These are phyloP conservation scores for Cydia pomonella DNA, from an alignment of 1,140 invertebrate species.

Conservation along the genomic window DNA sequence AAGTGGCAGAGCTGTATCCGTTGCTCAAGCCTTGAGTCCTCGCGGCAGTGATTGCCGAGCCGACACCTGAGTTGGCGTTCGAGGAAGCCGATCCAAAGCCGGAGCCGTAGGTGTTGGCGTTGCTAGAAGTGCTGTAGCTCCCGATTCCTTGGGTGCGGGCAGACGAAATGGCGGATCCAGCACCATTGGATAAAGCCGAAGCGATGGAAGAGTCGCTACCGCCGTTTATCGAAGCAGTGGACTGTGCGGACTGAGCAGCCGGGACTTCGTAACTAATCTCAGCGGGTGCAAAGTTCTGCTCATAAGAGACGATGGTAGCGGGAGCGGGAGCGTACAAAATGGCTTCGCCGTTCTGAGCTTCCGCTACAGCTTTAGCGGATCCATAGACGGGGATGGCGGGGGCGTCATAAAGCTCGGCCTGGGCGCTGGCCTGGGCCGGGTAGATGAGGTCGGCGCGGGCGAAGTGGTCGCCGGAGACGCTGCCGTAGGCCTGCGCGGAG, in stretches of 20 bases:
- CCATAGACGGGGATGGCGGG: slow-evolving; percentile 44
- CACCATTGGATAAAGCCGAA: slow-evolving; percentile 54
- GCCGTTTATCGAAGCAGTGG: slow-evolving; percentile 47
- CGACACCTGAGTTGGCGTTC: slow-evolving; percentile 55
- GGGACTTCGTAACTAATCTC: slow-evolving; percentile 50
- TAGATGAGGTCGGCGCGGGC: slow-evolving; percentile 43
- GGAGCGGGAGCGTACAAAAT: slow-evolving; percentile 62
- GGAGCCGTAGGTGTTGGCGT: slow-evolving; percentile 55
- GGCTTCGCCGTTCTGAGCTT: slow-evolving; percentile 53
- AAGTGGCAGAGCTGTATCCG: slow-evolving; percentile 42
- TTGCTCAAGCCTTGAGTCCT: slow-evolving; percentile 44
- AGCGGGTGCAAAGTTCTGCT: slow-evolving; percentile 63
- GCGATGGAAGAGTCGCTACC: slow-evolving; percentile 54
- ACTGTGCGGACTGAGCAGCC: slow-evolving; percentile 48
- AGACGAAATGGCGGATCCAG: slow-evolving; percentile 56
- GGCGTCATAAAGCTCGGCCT: slow-evolving; percentile 57
- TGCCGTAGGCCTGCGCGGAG: slow-evolving; percentile 56
- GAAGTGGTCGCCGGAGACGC: slow-evolving; percentile 41
- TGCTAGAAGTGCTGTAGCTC: slow-evolving; percentile 54
- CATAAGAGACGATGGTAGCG: slow-evolving; percentile 61
- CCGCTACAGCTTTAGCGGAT: slow-evolving; percentile 56
- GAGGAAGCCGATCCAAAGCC: slow-evolving; percentile 58
- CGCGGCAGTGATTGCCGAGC: slow-evolving; percentile 50
- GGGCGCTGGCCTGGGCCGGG: slow-evolving; percentile 55
- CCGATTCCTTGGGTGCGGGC: slow-evolving; percentile 57